Evolutionary conservation across 1,140 invertebrate genomes (phyloP).

Genomic region (Cyrtorhinus lividipennis): DNA sequence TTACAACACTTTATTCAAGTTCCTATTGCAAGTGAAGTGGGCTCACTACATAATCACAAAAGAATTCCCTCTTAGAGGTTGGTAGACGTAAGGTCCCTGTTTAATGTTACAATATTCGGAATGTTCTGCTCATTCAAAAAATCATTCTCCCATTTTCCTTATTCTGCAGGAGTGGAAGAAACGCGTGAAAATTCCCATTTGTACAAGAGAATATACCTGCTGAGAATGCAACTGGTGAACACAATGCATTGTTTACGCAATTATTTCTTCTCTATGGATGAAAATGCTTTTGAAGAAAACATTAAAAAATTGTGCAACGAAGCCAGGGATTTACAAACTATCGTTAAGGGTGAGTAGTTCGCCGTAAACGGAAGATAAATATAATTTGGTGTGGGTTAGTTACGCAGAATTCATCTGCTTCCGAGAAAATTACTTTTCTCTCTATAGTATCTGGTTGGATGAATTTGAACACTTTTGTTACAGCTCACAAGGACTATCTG

Average conservation of each 20-base stretch:
- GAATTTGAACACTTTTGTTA: not conserved
- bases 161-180: not conserved
- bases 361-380: not conserved
- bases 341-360: not conserved
- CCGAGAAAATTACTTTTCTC: no score
- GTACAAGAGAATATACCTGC: not conserved
- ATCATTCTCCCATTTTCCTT: not conserved
- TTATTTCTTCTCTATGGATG: slow-evolving; percentile 3
- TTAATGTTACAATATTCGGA: no score
- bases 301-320: not conserved
- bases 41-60: not conserved
- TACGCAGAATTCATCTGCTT: no score
- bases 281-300: not conserved
- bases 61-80: not conserved
- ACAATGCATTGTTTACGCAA: not conserved
- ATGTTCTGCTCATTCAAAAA: not conserved
- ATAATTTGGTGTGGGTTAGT: not conserved
- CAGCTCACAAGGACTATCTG: not conserved
- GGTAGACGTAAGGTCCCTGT: not conserved
- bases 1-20: not conserved
- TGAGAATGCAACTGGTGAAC: not conserved
- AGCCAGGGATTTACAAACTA: not conserved
- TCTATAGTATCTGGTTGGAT: not conserved
- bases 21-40: not conserved
- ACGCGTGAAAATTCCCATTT: not conserved